Base-by-base conservation (phyloP, 2,888 invertebrate genomes). In the Acleris holmiana region DNA sequence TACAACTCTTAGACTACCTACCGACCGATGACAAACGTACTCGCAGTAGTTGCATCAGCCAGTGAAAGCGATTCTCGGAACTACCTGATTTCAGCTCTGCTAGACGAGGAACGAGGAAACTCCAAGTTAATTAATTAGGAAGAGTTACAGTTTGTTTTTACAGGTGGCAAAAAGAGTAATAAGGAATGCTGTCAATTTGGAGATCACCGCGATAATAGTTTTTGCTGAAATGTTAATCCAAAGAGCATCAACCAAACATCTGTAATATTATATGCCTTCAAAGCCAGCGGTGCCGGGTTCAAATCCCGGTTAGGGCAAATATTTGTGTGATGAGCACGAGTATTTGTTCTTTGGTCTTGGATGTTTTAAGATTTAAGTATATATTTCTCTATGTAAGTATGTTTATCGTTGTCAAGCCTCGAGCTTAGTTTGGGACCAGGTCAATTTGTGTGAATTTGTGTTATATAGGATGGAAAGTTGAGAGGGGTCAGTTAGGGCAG, bases 31-130 rank as follows among this genome's bases (percentile, higher is more conserved):
- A 53, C 29, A 58, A 19, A 7, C 23, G 10, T 25, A 35, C 25
- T 17, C 13, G 46, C 18, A 41, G 19, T 29, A 47, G 60, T 77
- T 78, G 74, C 78, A 71, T 77, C 77, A 78, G 72, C 59, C 53
- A 46, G 75, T 70, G 77, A 77, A 78, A 76, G 77, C 67, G 35
- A 40, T 73, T 71, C 71, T 68, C 18, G 44, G 69, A 71, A 72
- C 53, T 6, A n/a, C 10, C 19, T 10, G 13, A 8, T 41, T 40
- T 58, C 10, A 5, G 18, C 19, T 58, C 10, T 3, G 18, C 19
- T 18, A 18, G 53, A 35, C 35, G 19, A 15, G 57, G 25, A 40
- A 47, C n/a, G 8, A 56, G 46, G 23, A 60, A 60, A 60, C 51
- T 2, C 25, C 10, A 19, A 13, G 35, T 60, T 51, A 60, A 44